phyloP scores from a whole-genome alignment of 2,888 invertebrate species.

The Boloria selene region DNA sequence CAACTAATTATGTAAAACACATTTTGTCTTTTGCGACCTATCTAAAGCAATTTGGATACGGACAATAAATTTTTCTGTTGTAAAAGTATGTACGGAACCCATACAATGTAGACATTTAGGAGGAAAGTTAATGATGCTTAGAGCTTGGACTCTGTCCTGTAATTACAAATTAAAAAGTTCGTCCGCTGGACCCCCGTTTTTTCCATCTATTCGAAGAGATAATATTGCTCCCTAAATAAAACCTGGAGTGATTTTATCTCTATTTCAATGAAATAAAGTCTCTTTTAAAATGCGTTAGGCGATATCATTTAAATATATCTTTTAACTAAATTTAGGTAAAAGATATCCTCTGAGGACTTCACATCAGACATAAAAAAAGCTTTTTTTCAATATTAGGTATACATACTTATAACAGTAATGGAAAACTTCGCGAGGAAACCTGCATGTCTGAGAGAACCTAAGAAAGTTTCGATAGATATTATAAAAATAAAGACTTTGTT shows the following conservation, averaged over 20 bases:
- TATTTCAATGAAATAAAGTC: constrained; percentile 48
- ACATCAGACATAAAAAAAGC: too few relatives aligned
- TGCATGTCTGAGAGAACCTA: too few relatives aligned
- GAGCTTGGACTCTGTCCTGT: constrained; percentile 79
- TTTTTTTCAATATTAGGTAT: too few relatives aligned
- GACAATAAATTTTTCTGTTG: constrained; percentile 66
- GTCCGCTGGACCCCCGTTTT: constrained; percentile 74
- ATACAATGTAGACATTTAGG: constrained; percentile 70
- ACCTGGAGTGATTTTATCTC: constrained; percentile 40
- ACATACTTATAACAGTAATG: too few relatives aligned
- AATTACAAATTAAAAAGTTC: constrained; percentile 82
- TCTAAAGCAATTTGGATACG: constrained; percentile 62
- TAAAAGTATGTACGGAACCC: constrained; percentile 58
- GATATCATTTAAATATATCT: constrained; percentile 71
- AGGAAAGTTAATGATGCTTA: constrained; percentile 81
- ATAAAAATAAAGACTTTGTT: too few relatives aligned
- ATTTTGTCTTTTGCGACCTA: constrained; percentile 39
- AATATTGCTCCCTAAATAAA: constrained; percentile 71
- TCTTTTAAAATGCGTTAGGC: constrained; percentile 49
- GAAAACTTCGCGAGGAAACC: too few relatives aligned
- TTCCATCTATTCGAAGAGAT: constrained; percentile 80
- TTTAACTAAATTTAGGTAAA: background rate
- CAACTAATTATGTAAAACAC: constrained; percentile 30
- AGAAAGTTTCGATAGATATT: too few relatives aligned
- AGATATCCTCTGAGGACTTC: too few relatives aligned